Conservation (phyloP, 2,113 vertebrate species). For the Parus major region DNA sequence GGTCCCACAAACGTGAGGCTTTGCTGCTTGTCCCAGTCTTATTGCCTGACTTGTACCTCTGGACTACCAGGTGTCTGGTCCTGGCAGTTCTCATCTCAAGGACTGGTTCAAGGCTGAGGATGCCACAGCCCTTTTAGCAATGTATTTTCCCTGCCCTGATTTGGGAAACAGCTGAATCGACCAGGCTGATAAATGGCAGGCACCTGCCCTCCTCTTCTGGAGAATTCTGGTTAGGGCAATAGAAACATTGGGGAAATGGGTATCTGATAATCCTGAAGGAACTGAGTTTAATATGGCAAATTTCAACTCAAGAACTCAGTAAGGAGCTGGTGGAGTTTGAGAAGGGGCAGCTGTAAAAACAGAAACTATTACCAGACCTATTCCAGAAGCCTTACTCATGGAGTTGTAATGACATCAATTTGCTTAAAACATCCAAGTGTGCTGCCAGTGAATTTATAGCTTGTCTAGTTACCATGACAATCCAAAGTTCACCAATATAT, state of each 20-base stretch:
- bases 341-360: slow-evolving; percentile 26
- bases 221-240: background rate
- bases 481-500: background rate
- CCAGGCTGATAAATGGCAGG: background rate
- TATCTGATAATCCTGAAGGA: background rate
- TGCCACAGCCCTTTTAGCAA: background rate
- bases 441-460: slow-evolving; percentile 2
- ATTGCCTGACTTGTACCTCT: background rate
- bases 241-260: background rate
- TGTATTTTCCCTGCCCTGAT: background rate
- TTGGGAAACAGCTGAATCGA: background rate
- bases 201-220: background rate
- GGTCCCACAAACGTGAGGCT: background rate
- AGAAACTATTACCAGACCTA: background rate
- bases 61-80: background rate
- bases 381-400: slow-evolving; percentile 8
- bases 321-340: background rate
- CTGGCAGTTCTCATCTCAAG: background rate
- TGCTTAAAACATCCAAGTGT: background rate
- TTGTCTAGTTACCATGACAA: background rate
- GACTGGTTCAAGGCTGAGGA: background rate
- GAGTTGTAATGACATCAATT: slow-evolving; percentile 17
- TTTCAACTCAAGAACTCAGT: background rate
- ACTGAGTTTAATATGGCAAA: background rate
- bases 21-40: background rate